Evolutionary conservation across 2,797 vertebrate genomes (phyloP).

Genomic region (Botia almorhae): DNA sequence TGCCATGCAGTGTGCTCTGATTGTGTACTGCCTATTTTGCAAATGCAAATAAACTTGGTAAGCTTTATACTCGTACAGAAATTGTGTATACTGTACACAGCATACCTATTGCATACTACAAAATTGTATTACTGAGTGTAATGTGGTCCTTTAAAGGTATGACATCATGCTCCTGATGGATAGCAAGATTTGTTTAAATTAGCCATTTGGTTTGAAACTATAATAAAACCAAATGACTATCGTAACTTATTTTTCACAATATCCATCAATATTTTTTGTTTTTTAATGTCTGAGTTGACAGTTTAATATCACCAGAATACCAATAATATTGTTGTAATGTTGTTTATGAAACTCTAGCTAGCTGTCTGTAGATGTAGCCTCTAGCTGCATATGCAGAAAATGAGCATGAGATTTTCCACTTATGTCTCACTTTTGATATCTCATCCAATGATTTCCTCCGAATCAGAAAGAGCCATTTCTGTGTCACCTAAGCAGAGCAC

Average conservation of each 20-base stretch:
- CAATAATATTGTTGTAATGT: conserved; percentile 18
- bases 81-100: neutral
- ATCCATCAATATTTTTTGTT: neutral
- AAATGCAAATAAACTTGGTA: neutral
- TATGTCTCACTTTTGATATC: conserved; percentile 21
- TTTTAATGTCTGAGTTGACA: neutral
- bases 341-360: conserved; percentile 9
- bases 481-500: conserved; percentile 45
- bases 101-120: neutral
- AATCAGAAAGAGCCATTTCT: conserved; percentile 17
- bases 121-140: neutral
- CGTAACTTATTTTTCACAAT: neutral
- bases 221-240: neutral
- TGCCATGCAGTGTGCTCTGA: neutral
- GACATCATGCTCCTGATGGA: neutral
- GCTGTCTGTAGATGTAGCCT: neutral
- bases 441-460: conserved; percentile 4
- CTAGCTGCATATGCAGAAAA: neutral
- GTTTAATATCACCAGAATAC: neutral
- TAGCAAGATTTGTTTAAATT: neutral
- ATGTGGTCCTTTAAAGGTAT: neutral
- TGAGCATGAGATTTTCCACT: neutral
- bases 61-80: neutral
- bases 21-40: neutral
- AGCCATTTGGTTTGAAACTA: neutral